phyloP scores from a whole-genome alignment of 2,113 vertebrate species.

The Elephantulus edwardii region DNA sequence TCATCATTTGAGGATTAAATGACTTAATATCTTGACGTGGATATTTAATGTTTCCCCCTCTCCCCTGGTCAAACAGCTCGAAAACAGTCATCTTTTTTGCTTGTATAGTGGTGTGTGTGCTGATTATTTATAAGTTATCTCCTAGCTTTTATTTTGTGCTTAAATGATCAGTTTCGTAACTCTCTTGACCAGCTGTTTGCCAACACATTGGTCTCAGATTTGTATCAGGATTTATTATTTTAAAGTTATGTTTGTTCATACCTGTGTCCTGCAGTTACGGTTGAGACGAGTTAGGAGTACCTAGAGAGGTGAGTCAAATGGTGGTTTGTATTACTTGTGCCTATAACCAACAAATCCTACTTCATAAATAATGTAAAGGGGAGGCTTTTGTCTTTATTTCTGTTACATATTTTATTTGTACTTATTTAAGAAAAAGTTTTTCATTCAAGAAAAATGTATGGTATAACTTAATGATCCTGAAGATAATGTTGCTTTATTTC shows the following conservation, averaged over 20 bases:
- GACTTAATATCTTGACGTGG: slow-evolving; percentile 19
- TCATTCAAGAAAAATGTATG: slow-evolving; percentile 40
- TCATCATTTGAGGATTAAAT: neutral
- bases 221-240: slow-evolving; percentile 3
- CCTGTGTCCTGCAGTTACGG: neutral
- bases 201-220: neutral
- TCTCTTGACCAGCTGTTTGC: slow-evolving; percentile 18
- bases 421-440: slow-evolving; percentile 44
- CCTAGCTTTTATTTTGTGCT: slow-evolving; percentile 27
- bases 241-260: slow-evolving; percentile 28
- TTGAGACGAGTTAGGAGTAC: neutral
- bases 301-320: neutral
- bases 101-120: neutral
- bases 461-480: slow-evolving; percentile 11
- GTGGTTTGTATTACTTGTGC: slow-evolving; percentile 22
- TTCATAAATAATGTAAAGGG: slow-evolving; percentile 25
- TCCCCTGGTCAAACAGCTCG: slow-evolving; percentile 1
- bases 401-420: slow-evolving; percentile 14
- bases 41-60: neutral
- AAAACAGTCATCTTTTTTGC: slow-evolving; percentile 36
- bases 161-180: slow-evolving; percentile 41
- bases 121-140: slow-evolving; percentile 14
- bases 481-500: slow-evolving; percentile 11
- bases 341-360: neutral
- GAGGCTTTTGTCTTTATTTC: slow-evolving; percentile 50